phyloP scores from a whole-genome alignment of 2,113 vertebrate genomes.

The Rhinolophus ferrumequinum region DNA sequence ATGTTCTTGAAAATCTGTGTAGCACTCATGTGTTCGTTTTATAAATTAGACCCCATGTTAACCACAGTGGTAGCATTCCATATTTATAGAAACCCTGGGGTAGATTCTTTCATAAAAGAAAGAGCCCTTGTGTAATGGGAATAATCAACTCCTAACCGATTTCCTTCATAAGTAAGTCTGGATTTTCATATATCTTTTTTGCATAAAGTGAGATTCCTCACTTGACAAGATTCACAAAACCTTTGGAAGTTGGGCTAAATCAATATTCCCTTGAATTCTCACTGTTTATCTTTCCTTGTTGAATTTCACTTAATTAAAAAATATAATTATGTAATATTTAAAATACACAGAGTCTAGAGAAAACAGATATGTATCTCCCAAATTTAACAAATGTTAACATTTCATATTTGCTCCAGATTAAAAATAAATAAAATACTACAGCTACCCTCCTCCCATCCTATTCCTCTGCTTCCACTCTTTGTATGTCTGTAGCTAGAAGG shows the following conservation, averaged over 20 bases:
- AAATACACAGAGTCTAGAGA: slow-evolving; percentile 5
- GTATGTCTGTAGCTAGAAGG: neutral
- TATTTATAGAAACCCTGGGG: slow-evolving; percentile 34
- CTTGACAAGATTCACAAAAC: slow-evolving; percentile 5
- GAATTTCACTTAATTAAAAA: slow-evolving; percentile 47
- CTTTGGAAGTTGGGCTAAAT: slow-evolving; percentile 36
- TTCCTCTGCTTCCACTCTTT: neutral
- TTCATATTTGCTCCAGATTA: slow-evolving; percentile 54
- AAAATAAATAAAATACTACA: neutral
- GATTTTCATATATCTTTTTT: slow-evolving; percentile 41
- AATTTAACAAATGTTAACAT: slow-evolving; percentile 42
- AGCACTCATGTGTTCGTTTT: neutral
- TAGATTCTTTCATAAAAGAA: slow-evolving; percentile 31
- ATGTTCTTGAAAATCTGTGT: slow-evolving; percentile 41
- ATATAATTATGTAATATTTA: slow-evolving; percentile 2
- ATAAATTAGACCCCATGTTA: slow-evolving; percentile 43
- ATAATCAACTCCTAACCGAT: slow-evolving; percentile 24
- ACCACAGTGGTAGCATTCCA: neutral
- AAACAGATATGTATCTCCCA: neutral
- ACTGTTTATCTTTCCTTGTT: slow-evolving; percentile 25
- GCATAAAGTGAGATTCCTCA: slow-evolving; percentile 28
- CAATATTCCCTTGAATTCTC: slow-evolving; percentile 1
- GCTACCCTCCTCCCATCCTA: neutral
- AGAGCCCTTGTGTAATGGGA: slow-evolving; percentile 8
- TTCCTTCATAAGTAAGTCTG: slow-evolving; percentile 36